Evolutionary conservation across 2,888 invertebrate species (phyloP).

Genomic region (Cremastinae sp.): DNA sequence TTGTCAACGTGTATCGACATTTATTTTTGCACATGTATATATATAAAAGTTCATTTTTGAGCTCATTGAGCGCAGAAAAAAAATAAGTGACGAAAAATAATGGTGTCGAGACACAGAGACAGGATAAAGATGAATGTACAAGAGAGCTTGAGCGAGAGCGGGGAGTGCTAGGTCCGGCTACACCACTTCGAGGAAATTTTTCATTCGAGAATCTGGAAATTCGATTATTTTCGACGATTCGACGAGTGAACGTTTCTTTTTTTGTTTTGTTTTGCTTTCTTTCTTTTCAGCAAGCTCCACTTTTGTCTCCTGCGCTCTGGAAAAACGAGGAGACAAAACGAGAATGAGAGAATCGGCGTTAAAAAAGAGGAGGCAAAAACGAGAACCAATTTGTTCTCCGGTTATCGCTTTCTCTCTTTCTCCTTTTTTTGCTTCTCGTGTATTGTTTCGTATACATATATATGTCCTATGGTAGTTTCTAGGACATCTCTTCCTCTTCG

Average conservation of each 20-base stretch:
- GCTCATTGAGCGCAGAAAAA: conserved; percentile 51
- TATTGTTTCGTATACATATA: conserved; percentile 42
- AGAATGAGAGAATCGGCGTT: conserved; percentile 53
- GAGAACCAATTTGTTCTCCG: conserved; percentile 23
- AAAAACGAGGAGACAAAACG: conserved; percentile 9
- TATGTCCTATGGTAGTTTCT: conserved; percentile 51
- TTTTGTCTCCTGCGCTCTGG: conserved; percentile 18
- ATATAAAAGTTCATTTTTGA: conserved; percentile 41
- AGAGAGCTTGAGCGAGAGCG: conserved; percentile 68
- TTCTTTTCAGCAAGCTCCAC: no score
- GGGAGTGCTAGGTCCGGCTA: conserved; percentile 79
- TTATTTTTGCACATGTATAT: conserved; percentile 38
- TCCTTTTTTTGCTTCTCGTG: conserved; percentile 26
- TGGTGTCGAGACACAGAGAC: conserved; percentile 36
- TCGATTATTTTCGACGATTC: conserved; percentile 32
- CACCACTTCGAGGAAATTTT: conserved; percentile 75
- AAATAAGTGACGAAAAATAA: conserved; percentile 49
- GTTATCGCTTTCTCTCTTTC: conserved; percentile 3
- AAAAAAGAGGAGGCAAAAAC: conserved; percentile 51
- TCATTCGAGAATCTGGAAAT: conserved; percentile 60
- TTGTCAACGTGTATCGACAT: conserved; percentile 38
- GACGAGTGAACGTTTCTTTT: conserved; percentile 5
- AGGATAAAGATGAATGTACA: conserved; percentile 78
- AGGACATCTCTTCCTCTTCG: conserved; percentile 6
- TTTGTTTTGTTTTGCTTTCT: neutral